A percentile compares a stretch with the other conserved stretches of the same genome.
Evolutionary conservation across 2,113 vertebrate species (phyloP).

Genomic region (Ancistrus triradiatus): DNA sequence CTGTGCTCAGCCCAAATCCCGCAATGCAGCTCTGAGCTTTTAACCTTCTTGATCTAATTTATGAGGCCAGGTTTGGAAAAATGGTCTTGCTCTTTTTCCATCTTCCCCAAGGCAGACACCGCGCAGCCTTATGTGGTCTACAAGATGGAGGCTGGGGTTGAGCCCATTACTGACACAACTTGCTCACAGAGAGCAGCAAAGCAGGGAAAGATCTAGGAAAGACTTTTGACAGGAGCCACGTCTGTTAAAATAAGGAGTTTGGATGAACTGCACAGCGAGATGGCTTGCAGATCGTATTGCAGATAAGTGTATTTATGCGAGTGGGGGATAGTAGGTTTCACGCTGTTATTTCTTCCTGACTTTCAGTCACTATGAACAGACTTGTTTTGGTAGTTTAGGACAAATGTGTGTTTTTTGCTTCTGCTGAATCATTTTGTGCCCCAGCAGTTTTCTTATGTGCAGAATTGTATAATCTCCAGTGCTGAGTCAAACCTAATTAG

Average conservation of each 20-base stretch:
- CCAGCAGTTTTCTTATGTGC: slow-evolving; percentile 22
- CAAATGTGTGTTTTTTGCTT: slow-evolving; percentile 15
- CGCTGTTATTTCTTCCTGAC: slow-evolving; percentile 8
- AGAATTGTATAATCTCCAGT: slow-evolving; percentile 14
- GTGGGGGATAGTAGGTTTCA: neutral
- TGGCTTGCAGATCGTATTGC: slow-evolving; percentile 11
- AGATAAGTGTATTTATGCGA: slow-evolving; percentile 1
- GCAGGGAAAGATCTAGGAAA: neutral
- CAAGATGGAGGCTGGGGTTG: slow-evolving; percentile 31
- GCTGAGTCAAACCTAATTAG: slow-evolving; percentile 47
- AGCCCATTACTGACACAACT: slow-evolving; percentile 7
- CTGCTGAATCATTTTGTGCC: no score
- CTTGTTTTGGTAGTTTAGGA: neutral
- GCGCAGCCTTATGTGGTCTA: slow-evolving; percentile 23
- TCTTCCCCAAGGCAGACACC: slow-evolving; percentile 13
- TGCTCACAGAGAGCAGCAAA: neutral
- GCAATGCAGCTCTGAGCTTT: slow-evolving; percentile 14
- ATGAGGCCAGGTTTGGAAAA: slow-evolving; percentile 21
- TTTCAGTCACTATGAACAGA: slow-evolving; percentile 4
- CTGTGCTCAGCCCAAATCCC: slow-evolving; percentile 11
- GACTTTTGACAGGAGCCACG: neutral
- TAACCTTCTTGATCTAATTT: slow-evolving; percentile 30
- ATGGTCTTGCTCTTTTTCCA: slow-evolving; percentile 14
- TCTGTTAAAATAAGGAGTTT: neutral
- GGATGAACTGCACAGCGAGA: neutral